Percentiles rank a stretch among this genome's conserved stretches.
Evolutionary conservation across 2,888 invertebrate genomes (phyloP).

Genomic region (Plagiodera versicolora): DNA sequence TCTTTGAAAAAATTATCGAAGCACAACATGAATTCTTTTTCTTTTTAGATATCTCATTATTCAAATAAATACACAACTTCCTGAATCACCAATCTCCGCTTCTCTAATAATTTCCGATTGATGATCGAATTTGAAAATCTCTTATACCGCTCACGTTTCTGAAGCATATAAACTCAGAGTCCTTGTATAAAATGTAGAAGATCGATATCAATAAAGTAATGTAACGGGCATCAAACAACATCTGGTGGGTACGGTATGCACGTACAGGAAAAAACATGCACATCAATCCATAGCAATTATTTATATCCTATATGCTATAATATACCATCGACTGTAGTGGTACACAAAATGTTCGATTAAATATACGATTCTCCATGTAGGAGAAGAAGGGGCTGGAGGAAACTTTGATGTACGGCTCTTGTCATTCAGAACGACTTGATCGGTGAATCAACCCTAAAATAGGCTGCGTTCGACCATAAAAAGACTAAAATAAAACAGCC

Average conservation of each 20-base stretch:
- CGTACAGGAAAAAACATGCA: background rate
- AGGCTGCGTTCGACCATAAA: slow-evolving; percentile 42
- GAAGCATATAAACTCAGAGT: no score
- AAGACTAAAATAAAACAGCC: slow-evolving; percentile 35
- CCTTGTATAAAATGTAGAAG: no score
- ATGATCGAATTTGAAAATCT: no score
- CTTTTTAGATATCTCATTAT: no score
- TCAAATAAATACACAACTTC: no score
- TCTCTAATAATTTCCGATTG: no score
- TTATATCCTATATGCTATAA: background rate
- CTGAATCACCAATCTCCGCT: no score
- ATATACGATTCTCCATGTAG: slow-evolving; percentile 14
- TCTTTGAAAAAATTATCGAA: no score
- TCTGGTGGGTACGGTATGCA: background rate
- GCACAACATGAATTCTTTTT: no score
- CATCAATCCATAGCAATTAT: background rate
- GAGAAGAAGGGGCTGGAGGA: slow-evolving; percentile 20
- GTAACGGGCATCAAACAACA: background rate
- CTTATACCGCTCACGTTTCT: no score
- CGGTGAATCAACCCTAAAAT: slow-evolving; percentile 48
- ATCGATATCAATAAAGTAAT: background rate
- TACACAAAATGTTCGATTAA: slow-evolving; percentile 8
- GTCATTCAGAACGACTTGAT: slow-evolving; percentile 43
- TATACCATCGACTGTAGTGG: slow-evolving; percentile 11
- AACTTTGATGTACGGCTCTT: slow-evolving; percentile 42